A percentile compares a stretch with the other conserved stretches of the same genome.
Conservation (phyloP, 2,888 invertebrate genomes). For the Chironomus riparius region DNA sequence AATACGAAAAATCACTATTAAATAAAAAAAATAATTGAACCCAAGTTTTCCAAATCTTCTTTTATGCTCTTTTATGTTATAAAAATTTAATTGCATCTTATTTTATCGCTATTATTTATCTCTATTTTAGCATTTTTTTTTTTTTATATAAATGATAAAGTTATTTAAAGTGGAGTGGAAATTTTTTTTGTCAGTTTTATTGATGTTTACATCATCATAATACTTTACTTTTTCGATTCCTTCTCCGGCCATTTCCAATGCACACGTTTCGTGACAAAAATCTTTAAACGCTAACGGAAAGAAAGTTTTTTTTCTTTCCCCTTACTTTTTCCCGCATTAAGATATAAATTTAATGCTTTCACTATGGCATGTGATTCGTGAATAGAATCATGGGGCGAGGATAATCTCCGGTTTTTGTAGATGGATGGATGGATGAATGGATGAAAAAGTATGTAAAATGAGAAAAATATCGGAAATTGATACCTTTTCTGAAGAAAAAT, state of each 20-base stretch:
- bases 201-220: no score
- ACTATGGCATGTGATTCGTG: not conserved
- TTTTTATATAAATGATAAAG: no score
- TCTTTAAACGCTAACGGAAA: not conserved
- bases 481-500: constrained; percentile 12
- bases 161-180: no score
- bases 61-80: no score
- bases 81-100: no score
- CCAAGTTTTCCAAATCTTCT: no score
- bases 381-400: constrained; percentile 17
- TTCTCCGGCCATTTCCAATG: not conserved
- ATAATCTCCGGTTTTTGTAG: constrained; percentile 8
- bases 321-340: not conserved
- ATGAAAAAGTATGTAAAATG: not conserved
- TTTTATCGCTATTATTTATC: no score
- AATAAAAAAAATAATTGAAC: no score
- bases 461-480: constrained; percentile 26
- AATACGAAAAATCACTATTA: no score
- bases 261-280: constrained; percentile 18
- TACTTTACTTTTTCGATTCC: no score
- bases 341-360: constrained; percentile 1
- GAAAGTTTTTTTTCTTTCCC: not conserved
- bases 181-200: no score
- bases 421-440: not conserved
- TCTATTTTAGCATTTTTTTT: no score